Conservation (phyloP, 2,797 vertebrate species). For the Argyrosomus regius region DNA sequence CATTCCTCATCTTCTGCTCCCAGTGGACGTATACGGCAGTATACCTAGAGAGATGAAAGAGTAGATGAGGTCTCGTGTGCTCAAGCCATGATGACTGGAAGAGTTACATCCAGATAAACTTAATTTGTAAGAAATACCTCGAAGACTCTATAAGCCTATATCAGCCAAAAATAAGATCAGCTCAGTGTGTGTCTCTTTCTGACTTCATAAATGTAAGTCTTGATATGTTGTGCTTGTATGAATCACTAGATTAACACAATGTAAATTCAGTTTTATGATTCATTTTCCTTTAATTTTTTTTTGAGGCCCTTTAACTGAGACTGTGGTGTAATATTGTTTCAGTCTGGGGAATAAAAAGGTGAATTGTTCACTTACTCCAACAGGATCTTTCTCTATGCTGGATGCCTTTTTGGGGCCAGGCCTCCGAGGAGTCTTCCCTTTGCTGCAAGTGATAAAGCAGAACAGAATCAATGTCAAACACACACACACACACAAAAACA, state of each 20-base stretch:
- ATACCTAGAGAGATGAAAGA: constrained; percentile 84
- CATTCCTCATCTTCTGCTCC: constrained; percentile 87
- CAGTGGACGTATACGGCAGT: constrained; percentile 94
- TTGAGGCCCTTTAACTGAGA: background rate
- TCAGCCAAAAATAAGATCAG: background rate
- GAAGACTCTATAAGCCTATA: background rate
- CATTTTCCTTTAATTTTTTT: background rate
- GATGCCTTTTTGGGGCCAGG: constrained; percentile 85
- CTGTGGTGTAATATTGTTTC: background rate
- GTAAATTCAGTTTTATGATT: background rate
- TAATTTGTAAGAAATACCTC: background rate
- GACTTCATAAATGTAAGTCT: background rate
- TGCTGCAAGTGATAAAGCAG: constrained; percentile 75
- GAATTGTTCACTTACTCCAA: constrained; percentile 89
- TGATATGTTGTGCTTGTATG: background rate
- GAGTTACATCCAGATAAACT: background rate
- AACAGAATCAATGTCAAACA: constrained; percentile 18
- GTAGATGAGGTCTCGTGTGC: too few relatives aligned
- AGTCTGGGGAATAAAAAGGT: background rate
- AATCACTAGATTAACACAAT: background rate
- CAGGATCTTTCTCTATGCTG: constrained; percentile 91
- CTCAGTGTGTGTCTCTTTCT: too few relatives aligned
- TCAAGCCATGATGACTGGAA: background rate
- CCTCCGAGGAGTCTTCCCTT: constrained; percentile 89
- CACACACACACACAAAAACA: background rate